Conservation (phyloP, 1,140 invertebrate genomes). For the Sitophilus oryzae region DNA sequence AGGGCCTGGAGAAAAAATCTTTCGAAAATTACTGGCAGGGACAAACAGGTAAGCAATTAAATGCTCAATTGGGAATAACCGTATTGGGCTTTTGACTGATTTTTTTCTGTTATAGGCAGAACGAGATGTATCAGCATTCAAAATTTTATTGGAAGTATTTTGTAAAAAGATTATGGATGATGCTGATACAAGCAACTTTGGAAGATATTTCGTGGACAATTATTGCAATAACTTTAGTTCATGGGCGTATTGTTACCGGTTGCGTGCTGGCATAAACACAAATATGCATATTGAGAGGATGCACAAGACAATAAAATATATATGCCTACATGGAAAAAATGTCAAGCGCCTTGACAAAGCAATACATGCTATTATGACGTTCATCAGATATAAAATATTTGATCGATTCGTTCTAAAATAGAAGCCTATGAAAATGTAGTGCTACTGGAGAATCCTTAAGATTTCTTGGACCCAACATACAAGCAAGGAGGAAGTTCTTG, state of each 20-base stretch:
- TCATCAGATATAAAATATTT: slow-evolving; percentile 16
- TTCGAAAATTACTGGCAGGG: slow-evolving; percentile 5
- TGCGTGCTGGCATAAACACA: slow-evolving; percentile 9
- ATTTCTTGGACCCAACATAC: no score
- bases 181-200: slow-evolving; percentile 6
- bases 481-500: no score
- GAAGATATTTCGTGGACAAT: slow-evolving; percentile 13
- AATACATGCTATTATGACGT: slow-evolving; percentile 10
- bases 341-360: slow-evolving; percentile 17
- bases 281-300: slow-evolving; percentile 18
- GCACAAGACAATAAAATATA: slow-evolving; percentile 18
- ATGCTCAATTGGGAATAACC: no score
- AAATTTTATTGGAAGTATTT: neutral
- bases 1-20: slow-evolving; percentile 12
- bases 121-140: slow-evolving; percentile 5
- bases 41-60: slow-evolving; percentile 17
- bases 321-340: slow-evolving; percentile 10
- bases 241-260: slow-evolving; percentile 16
- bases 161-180: neutral
- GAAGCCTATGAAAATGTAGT: no score
- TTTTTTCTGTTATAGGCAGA: neutral
- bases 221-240: slow-evolving; percentile 7
- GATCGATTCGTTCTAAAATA: slow-evolving; percentile 2
- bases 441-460: no score
- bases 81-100: no score